Percentiles rank a stretch among this genome's conserved stretches.
Evolutionary conservation across 37 sponge, comb jelly and placozoan genomes (phyloP).

Genomic region (Crambe crambe): DNA sequence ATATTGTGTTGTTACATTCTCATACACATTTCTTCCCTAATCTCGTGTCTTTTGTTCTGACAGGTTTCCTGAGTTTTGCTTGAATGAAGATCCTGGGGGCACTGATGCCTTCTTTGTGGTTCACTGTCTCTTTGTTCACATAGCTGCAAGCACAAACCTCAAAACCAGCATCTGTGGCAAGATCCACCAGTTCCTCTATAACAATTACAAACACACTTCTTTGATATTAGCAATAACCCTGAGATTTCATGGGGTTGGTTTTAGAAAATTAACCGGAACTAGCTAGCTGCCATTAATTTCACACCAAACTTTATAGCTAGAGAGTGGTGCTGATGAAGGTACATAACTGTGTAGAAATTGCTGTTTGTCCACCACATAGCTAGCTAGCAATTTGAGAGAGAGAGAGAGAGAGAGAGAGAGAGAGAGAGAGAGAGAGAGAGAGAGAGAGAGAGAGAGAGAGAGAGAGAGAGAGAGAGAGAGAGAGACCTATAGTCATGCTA

Average conservation of each 20-base stretch:
- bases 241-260: too few species aligned
- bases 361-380: too few species aligned
- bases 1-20: too few species aligned
- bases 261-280: too few species aligned
- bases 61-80: constrained; percentile 66
- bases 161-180: constrained; percentile 70
- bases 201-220: too few species aligned
- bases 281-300: too few species aligned
- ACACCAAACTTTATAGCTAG: too few species aligned
- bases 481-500: background rate
- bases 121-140: constrained; percentile 85
- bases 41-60: too few species aligned
- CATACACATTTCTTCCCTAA: too few species aligned
- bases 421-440: background rate
- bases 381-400: background rate
- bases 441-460: background rate
- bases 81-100: constrained; percentile 90
- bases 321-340: too few species aligned
- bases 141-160: constrained; percentile 56
- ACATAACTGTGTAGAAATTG: too few species aligned
- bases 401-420: background rate
- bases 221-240: too few species aligned
- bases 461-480: background rate
- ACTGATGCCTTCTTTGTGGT: constrained; percentile 80
- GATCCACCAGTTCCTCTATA: constrained; percentile 70